Conservation (phyloP, 2,888 invertebrate genomes). For the Athalia cordata region DNA sequence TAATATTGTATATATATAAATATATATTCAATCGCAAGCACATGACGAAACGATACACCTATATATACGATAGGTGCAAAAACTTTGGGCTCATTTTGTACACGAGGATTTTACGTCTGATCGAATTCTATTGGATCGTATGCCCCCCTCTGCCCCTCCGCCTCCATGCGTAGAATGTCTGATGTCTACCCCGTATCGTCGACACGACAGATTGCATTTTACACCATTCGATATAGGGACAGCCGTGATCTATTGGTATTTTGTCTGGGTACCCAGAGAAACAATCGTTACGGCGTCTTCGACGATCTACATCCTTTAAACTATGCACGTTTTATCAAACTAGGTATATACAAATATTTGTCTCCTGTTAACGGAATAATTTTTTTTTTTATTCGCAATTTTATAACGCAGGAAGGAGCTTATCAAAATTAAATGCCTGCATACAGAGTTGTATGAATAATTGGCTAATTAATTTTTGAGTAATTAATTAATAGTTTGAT, state of each 20-base stretch:
- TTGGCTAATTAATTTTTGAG: background rate
- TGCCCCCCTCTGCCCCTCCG: background rate
- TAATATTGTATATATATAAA: too few species aligned
- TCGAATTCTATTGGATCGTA: constrained; percentile 14
- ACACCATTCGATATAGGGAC: constrained; percentile 1
- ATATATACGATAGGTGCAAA: background rate
- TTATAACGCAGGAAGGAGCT: too few species aligned
- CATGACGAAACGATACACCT: too few species aligned
- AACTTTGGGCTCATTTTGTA: constrained; percentile 7
- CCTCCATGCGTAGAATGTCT: background rate
- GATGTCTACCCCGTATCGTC: background rate
- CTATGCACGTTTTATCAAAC: too few species aligned
- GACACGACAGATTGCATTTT: constrained; percentile 4
- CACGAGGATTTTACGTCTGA: background rate
- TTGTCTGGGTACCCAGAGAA: background rate
- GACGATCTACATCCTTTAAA: background rate
- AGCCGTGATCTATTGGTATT: background rate
- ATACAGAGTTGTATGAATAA: too few species aligned
- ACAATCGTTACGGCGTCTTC: background rate
- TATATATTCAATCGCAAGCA: too few species aligned
- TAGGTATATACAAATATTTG: too few species aligned
- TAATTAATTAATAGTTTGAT: background rate
- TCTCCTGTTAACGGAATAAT: too few species aligned
- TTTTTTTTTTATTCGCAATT: too few species aligned
- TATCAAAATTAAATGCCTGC: too few species aligned